phyloP scores from a whole-genome alignment of 1,140 invertebrate genomes.

The Aphelenchoides fujianensis region DNA sequence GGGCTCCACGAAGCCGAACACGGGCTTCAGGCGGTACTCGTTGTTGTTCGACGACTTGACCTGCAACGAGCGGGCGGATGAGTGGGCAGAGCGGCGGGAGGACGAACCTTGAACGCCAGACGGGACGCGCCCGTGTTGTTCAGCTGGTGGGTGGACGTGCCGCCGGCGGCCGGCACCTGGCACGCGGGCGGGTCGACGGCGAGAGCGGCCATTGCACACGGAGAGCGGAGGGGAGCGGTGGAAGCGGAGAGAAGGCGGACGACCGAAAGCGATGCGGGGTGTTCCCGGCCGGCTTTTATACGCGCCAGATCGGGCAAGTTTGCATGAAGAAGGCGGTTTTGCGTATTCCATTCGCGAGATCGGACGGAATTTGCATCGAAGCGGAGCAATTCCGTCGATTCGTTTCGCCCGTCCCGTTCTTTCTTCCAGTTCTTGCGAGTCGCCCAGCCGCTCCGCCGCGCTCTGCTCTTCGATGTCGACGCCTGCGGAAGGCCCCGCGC shows the following conservation, averaged over 20 bases:
- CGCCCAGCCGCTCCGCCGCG: no score
- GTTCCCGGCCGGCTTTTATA: no score
- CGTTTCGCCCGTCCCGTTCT: no score
- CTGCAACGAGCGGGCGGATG: slow-evolving; percentile 3
- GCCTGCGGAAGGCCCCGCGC: no score
- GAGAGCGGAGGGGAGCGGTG: slow-evolving; percentile 1
- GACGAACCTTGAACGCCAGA: slow-evolving; percentile 46
- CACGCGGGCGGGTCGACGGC: slow-evolving; percentile 25
- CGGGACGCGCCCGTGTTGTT: slow-evolving; percentile 36
- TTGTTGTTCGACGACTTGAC: slow-evolving; percentile 56
- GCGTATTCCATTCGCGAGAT: no score
- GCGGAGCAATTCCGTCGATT: no score
- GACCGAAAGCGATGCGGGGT: not conserved
- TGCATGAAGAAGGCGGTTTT: no score
- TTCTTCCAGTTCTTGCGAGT: no score
- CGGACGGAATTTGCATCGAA: no score
- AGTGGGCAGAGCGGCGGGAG: not conserved
- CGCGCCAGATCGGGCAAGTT: no score
- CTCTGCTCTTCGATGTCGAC: no score
- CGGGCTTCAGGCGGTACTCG: slow-evolving; percentile 49
- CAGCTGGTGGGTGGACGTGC: slow-evolving; percentile 41
- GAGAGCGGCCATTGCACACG: slow-evolving; percentile 23
- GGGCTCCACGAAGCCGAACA: slow-evolving; percentile 51
- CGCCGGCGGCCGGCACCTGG: slow-evolving; percentile 37
- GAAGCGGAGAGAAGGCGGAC: not conserved